Percentiles rank a stretch among this genome's conserved stretches.
Conservation (phyloP, 2,888 invertebrate genomes). For the Marronus borbonicus region DNA sequence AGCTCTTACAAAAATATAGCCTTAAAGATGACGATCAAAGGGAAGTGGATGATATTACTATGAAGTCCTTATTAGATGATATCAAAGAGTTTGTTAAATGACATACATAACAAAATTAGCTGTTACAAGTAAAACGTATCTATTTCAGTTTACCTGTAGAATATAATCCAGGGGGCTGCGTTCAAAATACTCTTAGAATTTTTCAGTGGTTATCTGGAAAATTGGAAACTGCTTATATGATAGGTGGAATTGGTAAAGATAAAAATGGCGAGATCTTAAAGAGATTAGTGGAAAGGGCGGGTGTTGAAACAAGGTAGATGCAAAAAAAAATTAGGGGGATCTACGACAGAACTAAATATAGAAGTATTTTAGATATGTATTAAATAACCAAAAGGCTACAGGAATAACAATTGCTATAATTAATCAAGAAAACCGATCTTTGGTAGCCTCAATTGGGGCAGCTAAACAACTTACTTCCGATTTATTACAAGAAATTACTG, state of each 20-base stretch:
- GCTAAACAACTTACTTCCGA: slow-evolving; percentile 69
- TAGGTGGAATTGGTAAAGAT: slow-evolving; percentile 73
- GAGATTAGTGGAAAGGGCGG: slow-evolving; percentile 66
- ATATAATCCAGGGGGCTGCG: slow-evolving; percentile 70
- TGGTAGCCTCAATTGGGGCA: slow-evolving; percentile 74
- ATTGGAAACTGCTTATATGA: slow-evolving; percentile 65
- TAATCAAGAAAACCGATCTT: slow-evolving; percentile 69
- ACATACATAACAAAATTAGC: neutral
- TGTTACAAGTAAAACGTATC: neutral
- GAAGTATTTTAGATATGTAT: slow-evolving; percentile 53
- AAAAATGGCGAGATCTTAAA: slow-evolving; percentile 68
- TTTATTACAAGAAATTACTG: slow-evolving; percentile 59
- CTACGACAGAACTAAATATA: slow-evolving; percentile 12
- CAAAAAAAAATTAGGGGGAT: neutral
- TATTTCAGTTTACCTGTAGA: slow-evolving; percentile 51
- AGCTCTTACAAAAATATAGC: slow-evolving; percentile 66
- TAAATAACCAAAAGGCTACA: slow-evolving; percentile 65
- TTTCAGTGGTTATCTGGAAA: slow-evolving; percentile 67
- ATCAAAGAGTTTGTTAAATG: slow-evolving; percentile 59
- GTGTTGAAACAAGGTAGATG: slow-evolving; percentile 68
- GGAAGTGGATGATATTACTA: slow-evolving; percentile 64
- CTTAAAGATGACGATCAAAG: slow-evolving; percentile 67
- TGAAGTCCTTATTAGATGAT: slow-evolving; percentile 62
- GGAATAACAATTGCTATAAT: slow-evolving; percentile 73
- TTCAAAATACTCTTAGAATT: slow-evolving; percentile 72